Conservation (phyloP, 64 coral and sea anemone species). For the Montipora foliosa region DNA sequence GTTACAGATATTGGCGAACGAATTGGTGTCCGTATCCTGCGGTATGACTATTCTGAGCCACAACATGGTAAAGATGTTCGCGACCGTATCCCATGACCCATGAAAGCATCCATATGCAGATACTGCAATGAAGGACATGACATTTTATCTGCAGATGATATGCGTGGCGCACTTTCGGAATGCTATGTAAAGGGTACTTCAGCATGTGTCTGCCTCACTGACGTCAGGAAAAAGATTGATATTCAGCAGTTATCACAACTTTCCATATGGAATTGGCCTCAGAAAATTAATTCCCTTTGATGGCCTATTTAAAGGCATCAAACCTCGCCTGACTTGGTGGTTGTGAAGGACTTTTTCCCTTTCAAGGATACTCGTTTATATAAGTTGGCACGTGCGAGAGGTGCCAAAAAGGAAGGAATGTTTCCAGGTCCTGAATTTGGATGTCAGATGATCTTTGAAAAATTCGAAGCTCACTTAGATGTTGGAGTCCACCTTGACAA, state of each 20-base stretch:
- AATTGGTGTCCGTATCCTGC: slow-evolving; percentile 11
- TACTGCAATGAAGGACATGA: slow-evolving; percentile 55
- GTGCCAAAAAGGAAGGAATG: not conserved
- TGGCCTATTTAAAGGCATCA: slow-evolving; percentile 38
- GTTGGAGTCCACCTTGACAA: slow-evolving; percentile 38
- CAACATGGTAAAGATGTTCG: not conserved
- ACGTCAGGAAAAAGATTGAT: not conserved
- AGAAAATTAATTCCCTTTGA: slow-evolving; percentile 48
- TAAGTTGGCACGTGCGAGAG: not conserved
- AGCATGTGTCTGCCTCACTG: not conserved
- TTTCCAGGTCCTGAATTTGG: slow-evolving; percentile 14
- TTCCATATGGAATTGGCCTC: slow-evolving; percentile 30
- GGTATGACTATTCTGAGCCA: not conserved
- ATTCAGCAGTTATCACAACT: not conserved
- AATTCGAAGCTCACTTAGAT: slow-evolving; percentile 42
- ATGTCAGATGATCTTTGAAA: slow-evolving; percentile 44
- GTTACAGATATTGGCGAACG: slow-evolving; percentile 12
- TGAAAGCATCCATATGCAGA: slow-evolving; percentile 11
- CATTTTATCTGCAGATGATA: slow-evolving; percentile 10
- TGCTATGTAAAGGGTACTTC: not conserved
- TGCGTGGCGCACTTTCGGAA: not conserved
- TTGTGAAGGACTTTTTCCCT: slow-evolving; percentile 38
- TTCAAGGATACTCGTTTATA: slow-evolving; percentile 21
- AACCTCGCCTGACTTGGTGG: slow-evolving; percentile 17
- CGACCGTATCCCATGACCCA: not conserved